Conservation (phyloP, 2,888 invertebrate species). For the Microctonus brassicae region DNA sequence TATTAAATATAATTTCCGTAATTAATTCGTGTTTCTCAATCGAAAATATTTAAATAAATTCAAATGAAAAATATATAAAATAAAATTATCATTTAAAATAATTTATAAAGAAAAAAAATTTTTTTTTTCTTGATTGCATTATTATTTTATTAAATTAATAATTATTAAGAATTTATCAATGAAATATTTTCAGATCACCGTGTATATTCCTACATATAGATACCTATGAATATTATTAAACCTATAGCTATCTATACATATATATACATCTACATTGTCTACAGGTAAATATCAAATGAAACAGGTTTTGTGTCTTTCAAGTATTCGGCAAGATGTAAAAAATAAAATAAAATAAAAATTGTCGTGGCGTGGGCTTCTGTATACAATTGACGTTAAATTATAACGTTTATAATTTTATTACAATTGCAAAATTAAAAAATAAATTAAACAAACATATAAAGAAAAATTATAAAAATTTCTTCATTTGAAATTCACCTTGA, state of each 20-base stretch:
- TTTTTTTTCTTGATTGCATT: too few species aligned
- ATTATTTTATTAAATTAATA: too few species aligned
- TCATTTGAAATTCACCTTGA: background rate
- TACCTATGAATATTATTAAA: background rate
- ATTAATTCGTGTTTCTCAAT: too few species aligned
- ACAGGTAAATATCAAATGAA: constrained; percentile 13
- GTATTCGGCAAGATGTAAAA: constrained; percentile 16
- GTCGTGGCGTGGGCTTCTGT: background rate
- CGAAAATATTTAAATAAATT: too few species aligned
- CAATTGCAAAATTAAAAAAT: background rate
- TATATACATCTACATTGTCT: constrained; percentile 38
- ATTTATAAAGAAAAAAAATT: too few species aligned
- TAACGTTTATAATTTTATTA: background rate
- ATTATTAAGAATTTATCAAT: background rate
- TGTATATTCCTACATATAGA: background rate
- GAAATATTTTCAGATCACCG: background rate
- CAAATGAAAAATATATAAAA: too few species aligned
- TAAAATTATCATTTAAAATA: too few species aligned
- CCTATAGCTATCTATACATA: background rate
- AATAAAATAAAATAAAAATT: background rate
- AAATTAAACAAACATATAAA: background rate
- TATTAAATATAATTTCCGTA: too few species aligned
- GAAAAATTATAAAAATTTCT: background rate
- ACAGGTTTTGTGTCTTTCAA: constrained; percentile 18
- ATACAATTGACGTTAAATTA: background rate